These are phyloP conservation scores for Agrochola lychnidis DNA, from an alignment of 2,888 invertebrate species.

Conservation along the genomic window DNA sequence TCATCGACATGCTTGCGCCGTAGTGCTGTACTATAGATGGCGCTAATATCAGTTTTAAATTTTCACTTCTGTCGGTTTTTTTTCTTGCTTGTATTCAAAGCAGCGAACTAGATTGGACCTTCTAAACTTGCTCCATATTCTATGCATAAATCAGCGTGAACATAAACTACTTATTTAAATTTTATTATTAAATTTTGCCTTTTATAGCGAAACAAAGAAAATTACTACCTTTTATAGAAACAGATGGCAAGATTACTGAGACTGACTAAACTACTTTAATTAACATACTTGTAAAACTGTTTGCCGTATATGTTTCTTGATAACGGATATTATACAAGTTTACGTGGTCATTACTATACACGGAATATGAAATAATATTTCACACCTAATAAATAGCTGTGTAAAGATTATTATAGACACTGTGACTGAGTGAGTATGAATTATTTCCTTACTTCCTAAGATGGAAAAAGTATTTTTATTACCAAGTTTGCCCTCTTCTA, in stretches of 20 bases:
- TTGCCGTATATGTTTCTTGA: slow-evolving; percentile 49
- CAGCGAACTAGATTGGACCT: background rate
- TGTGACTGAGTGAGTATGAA: background rate
- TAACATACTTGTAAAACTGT: slow-evolving; percentile 60
- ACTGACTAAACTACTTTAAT: slow-evolving; percentile 38
- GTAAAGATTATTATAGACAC: slow-evolving; percentile 10
- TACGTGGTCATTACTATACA: slow-evolving; percentile 38
- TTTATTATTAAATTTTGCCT: slow-evolving; percentile 59
- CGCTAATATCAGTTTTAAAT: too few species aligned
- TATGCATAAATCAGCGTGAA: slow-evolving; percentile 39
- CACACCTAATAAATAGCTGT: slow-evolving; percentile 51
- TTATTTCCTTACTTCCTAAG: slow-evolving; percentile 24
- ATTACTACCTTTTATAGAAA: slow-evolving; percentile 31
- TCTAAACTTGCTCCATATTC: slow-evolving; percentile 35
- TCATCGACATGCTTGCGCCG: too few species aligned
- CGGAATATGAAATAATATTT: slow-evolving; percentile 53
- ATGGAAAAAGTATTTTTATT: slow-evolving; percentile 23
- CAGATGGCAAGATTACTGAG: slow-evolving; percentile 44
- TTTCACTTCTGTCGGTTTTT: background rate
- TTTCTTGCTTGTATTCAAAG: background rate
- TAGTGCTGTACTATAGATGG: too few species aligned
- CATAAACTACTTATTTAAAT: slow-evolving; percentile 53
- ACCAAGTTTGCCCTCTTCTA: background rate
- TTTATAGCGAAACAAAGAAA: slow-evolving; percentile 59
- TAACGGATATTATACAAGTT: slow-evolving; percentile 52